A percentile compares a stretch with the other conserved stretches of the same genome.
phyloP scores from a whole-genome alignment of 1,140 invertebrate genomes.

The Papilio machaon region DNA sequence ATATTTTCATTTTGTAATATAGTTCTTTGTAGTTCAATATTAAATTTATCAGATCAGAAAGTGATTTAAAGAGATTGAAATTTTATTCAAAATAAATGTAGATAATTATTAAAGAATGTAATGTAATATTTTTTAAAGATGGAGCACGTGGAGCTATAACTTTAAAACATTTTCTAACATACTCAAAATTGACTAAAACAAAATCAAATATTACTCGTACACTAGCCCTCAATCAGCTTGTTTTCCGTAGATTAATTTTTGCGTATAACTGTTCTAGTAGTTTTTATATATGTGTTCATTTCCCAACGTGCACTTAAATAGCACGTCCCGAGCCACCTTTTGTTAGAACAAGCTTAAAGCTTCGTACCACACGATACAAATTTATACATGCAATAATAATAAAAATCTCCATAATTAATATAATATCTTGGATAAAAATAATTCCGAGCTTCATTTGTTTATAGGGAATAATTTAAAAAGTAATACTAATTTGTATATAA shows the following conservation, averaged over 20 bases:
- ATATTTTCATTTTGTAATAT: not conserved
- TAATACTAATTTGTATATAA: no score
- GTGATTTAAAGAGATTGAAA: not conserved
- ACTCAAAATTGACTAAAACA: no score
- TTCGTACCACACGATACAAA: conserved; percentile 4
- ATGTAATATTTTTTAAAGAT: no score
- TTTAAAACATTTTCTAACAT: no score
- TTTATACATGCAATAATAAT: not conserved
- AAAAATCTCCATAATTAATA: not conserved
- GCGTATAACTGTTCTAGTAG: not conserved
- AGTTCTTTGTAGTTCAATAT: not conserved
- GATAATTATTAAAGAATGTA: not conserved
- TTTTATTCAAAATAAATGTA: not conserved
- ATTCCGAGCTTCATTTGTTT: not conserved
- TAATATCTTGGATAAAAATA: not conserved
- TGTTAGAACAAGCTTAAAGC: conserved; percentile 9
- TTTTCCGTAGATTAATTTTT: not conserved
- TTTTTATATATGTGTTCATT: not conserved
- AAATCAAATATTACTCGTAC: no score
- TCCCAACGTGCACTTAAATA: conserved; percentile 21
- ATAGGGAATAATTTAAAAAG: no score
- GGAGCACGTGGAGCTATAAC: no score
- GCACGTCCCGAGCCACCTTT: conserved; percentile 12
- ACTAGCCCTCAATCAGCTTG: no score
- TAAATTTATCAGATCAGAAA: not conserved